These are phyloP conservation scores for Varroa destructor DNA, from an alignment of 1,140 invertebrate genomes.

Conservation along the genomic window DNA sequence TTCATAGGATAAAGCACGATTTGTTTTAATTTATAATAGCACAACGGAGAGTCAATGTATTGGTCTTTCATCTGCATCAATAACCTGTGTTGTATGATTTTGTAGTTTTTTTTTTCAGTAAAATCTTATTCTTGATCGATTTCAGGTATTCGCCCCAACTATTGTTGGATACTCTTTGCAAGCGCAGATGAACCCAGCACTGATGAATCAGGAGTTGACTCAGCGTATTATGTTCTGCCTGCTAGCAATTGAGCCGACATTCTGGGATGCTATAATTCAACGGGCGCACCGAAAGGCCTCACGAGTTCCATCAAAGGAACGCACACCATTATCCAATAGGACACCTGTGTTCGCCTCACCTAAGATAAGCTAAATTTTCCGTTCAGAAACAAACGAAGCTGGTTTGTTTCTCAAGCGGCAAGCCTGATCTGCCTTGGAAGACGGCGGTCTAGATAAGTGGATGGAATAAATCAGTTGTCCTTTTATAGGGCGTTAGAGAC, in stretches of 20 bases:
- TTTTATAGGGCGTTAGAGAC: no score
- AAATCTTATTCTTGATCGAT: background rate
- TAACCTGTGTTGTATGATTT: no score
- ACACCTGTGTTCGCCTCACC: constrained; percentile 6
- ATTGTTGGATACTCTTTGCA: constrained; percentile 15
- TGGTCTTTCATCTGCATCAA: no score
- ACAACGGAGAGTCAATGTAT: no score
- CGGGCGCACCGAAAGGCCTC: background rate
- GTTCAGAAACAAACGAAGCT: no score
- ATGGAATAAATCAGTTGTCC: no score
- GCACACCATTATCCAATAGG: background rate
- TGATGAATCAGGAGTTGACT: constrained; percentile 13
- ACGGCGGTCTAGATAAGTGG: no score
- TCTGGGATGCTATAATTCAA: constrained; percentile 17
- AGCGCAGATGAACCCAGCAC: constrained; percentile 11
- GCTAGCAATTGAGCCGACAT: constrained; percentile 7
- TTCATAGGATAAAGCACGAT: no score
- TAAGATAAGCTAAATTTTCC: background rate
- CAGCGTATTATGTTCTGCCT: constrained; percentile 13
- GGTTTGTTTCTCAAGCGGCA: no score
- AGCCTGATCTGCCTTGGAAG: no score
- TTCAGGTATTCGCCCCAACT: constrained; percentile 22
- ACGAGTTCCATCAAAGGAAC: background rate
- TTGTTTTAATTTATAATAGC: no score
- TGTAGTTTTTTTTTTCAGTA: no score